These are phyloP conservation scores for Otis tarda DNA, from an alignment of 2,113 vertebrate species.

Conservation along the genomic window DNA sequence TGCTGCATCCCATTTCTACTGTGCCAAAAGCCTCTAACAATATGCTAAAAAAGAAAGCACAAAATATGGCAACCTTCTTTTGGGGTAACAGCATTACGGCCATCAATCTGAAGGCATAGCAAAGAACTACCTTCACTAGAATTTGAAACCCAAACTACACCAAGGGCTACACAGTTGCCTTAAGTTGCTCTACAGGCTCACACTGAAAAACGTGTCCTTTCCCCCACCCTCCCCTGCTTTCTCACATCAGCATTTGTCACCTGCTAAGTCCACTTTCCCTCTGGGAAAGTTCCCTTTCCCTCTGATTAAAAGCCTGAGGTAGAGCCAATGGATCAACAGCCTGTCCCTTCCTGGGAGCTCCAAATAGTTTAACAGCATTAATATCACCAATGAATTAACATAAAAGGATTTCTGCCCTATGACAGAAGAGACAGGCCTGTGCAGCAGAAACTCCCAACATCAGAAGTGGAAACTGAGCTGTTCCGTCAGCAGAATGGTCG, in stretches of 20 bases:
- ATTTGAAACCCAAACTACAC: not conserved
- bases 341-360: not conserved
- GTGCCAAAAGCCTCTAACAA: not conserved
- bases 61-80: not conserved
- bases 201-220: not conserved
- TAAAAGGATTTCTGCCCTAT: not conserved
- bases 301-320: not conserved
- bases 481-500: not conserved
- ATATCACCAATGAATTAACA: not conserved
- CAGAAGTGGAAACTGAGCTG: not conserved
- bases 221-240: not conserved
- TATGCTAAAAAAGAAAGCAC: not conserved
- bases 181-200: not conserved
- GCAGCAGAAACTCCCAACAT: not conserved
- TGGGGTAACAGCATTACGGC: fast-evolving
- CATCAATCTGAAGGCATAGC: not conserved
- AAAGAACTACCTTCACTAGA: not conserved
- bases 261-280: not conserved
- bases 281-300: too few relatives aligned
- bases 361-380: not conserved
- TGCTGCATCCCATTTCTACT: not conserved
- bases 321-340: not conserved
- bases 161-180: not conserved
- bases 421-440: not conserved
- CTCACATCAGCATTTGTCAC: not conserved